These are phyloP conservation scores for Torymus aiolomorphi DNA, from an alignment of 2,888 invertebrate species.

Conservation along the genomic window DNA sequence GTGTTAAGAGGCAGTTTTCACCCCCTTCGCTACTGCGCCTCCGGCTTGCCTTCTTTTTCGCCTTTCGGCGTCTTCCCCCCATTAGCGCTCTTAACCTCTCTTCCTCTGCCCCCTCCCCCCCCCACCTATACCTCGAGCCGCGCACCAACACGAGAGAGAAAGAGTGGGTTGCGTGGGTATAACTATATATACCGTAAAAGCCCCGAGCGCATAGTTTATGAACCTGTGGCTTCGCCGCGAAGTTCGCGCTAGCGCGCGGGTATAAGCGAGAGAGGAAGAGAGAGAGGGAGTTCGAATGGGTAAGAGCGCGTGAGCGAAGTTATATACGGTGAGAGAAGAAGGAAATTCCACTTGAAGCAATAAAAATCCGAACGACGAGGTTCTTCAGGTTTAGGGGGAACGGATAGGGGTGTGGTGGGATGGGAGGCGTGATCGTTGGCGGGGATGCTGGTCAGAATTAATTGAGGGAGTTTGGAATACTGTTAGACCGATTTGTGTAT, in stretches of 20 bases:
- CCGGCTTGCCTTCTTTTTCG: background rate
- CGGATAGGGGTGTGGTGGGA: too few relatives aligned
- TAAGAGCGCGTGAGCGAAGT: too few relatives aligned
- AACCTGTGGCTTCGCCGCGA: slow-evolving; percentile 67
- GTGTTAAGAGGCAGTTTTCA: slow-evolving; percentile 66
- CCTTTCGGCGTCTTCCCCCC: slow-evolving; percentile 38
- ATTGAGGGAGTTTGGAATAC: too few relatives aligned
- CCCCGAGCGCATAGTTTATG: slow-evolving; percentile 65
- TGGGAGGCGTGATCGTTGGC: too few relatives aligned
- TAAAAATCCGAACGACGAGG: background rate
- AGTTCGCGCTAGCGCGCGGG: slow-evolving; percentile 36
- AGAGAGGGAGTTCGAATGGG: too few relatives aligned
- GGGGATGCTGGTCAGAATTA: too few relatives aligned
- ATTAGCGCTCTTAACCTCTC: slow-evolving; percentile 61
- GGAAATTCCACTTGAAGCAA: slow-evolving; percentile 11
- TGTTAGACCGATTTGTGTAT: too few relatives aligned
- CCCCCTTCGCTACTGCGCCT: slow-evolving; percentile 48
- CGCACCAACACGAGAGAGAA: slow-evolving; percentile 15
- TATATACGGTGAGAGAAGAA: background rate
- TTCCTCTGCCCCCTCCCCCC: slow-evolving; percentile 47
- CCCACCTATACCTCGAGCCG: slow-evolving; percentile 54
- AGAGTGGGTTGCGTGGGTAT: slow-evolving; percentile 56
- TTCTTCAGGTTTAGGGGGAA: too few relatives aligned
- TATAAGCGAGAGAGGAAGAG: too few relatives aligned
- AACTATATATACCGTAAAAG: slow-evolving; percentile 51